phyloP scores from a whole-genome alignment of 1,140 invertebrate genomes.

The Musca vetustissima region DNA sequence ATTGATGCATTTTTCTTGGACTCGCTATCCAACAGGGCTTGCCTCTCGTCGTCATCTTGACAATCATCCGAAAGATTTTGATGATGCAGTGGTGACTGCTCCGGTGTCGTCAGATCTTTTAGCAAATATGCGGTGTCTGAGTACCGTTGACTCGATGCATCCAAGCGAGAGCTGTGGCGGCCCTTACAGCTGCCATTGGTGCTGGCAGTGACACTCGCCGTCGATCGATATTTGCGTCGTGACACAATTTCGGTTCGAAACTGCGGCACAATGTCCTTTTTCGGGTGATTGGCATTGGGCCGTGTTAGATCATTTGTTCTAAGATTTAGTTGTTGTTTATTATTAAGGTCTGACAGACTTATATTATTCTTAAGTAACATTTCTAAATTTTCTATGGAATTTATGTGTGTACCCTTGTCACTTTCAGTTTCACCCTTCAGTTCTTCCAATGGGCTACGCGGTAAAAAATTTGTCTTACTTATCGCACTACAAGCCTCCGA shows the following conservation, averaged over 20 bases:
- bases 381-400: constrained; percentile 54
- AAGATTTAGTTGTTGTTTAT: constrained; percentile 52
- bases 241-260: constrained; percentile 32
- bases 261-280: constrained; percentile 13
- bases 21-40: no score
- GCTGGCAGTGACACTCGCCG: background rate
- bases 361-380: constrained; percentile 54
- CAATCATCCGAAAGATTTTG: no score
- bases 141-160: background rate
- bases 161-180: background rate
- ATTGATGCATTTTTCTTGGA: no score
- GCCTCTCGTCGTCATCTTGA: no score
- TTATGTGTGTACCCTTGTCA: constrained; percentile 44
- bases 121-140: constrained; percentile 9
- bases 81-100: background rate
- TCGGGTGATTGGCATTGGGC: constrained; percentile 8
- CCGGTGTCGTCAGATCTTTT: background rate
- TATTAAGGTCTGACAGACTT: constrained; percentile 51
- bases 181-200: background rate
- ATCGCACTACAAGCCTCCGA: constrained; percentile 29
- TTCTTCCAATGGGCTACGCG: constrained; percentile 38
- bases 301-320: constrained; percentile 31
- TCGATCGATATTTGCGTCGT: constrained; percentile 28
- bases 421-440: constrained; percentile 40
- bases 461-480: constrained; percentile 20